A percentile compares a stretch with the other conserved stretches of the same genome.
Conservation (phyloP, 2,113 vertebrate species). For the Thalassarche chlororhynchos region DNA sequence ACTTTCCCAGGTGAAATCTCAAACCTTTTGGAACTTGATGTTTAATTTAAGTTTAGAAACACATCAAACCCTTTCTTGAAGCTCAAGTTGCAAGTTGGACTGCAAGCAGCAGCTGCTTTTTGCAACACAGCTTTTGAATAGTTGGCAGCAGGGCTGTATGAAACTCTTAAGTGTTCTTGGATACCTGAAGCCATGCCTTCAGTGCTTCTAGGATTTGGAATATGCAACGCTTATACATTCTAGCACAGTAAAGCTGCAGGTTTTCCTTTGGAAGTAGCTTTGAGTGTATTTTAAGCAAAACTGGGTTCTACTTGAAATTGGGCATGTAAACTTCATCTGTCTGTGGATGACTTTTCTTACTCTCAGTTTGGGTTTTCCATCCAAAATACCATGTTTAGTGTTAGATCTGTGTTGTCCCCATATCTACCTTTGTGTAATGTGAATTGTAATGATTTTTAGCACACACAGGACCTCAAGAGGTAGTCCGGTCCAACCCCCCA, state of each 20-base stretch:
- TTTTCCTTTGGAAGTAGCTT: background rate
- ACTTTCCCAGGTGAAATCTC: background rate
- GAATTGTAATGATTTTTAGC: background rate
- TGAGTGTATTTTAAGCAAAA: background rate
- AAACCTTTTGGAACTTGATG: background rate
- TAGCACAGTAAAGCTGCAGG: background rate
- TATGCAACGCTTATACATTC: background rate
- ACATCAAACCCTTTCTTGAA: background rate
- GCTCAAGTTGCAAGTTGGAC: background rate
- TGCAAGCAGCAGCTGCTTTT: background rate
- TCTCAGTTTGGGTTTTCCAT: background rate
- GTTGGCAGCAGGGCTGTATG: background rate
- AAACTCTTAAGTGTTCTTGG: background rate
- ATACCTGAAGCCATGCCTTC: background rate
- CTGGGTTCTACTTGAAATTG: background rate
- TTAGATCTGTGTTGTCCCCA: background rate
- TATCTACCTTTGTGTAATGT: background rate
- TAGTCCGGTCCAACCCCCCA: fast-evolving
- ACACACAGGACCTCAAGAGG: background rate
- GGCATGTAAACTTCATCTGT: background rate
- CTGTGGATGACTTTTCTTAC: background rate
- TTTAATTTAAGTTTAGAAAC: background rate
- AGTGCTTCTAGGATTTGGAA: background rate
- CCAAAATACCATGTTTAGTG: background rate
- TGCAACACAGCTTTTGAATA: background rate